Evolutionary conservation across 2,797 vertebrate genomes (phyloP).

Genomic region (Sus cebifrons): DNA sequence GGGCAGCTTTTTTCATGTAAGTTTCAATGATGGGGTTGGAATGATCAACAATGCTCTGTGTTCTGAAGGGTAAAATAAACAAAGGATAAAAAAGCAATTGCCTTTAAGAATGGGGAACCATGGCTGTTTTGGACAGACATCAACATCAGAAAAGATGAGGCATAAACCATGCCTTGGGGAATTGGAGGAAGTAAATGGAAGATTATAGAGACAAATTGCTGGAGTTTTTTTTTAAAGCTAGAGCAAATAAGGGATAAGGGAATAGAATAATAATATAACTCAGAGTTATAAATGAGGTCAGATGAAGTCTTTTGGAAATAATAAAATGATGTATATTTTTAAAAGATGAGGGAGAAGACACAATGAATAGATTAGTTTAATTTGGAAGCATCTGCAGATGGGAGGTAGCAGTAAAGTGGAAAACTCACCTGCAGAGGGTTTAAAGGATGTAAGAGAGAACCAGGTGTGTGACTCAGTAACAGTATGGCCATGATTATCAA

Average conservation of each 20-base stretch:
- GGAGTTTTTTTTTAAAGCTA: not conserved
- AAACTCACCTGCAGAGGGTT: too few species aligned
- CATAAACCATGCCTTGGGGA: not conserved
- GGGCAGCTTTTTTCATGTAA: not conserved
- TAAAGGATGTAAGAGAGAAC: not conserved
- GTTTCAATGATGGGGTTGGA: not conserved
- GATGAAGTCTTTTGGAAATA: not conserved
- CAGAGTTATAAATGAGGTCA: not conserved
- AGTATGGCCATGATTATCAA: not conserved
- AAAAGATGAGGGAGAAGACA: not conserved
- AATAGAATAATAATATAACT: not conserved
- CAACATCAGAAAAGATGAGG: not conserved
- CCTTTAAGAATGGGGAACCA: not conserved
- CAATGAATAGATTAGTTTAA: not conserved
- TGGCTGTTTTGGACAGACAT: not conserved
- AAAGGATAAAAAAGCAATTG: not conserved
- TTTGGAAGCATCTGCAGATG: not conserved
- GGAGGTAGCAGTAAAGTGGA: too few species aligned
- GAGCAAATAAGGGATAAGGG: not conserved
- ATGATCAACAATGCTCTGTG: not conserved
- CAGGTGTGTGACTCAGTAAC: not conserved
- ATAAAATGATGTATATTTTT: not conserved
- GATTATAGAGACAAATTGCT: not conserved
- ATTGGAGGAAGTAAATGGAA: not conserved
- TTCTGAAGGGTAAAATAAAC: conserved; percentile 6